Evolutionary conservation across 2,113 vertebrate genomes (phyloP).

Genomic region (Mungos mungo): DNA sequence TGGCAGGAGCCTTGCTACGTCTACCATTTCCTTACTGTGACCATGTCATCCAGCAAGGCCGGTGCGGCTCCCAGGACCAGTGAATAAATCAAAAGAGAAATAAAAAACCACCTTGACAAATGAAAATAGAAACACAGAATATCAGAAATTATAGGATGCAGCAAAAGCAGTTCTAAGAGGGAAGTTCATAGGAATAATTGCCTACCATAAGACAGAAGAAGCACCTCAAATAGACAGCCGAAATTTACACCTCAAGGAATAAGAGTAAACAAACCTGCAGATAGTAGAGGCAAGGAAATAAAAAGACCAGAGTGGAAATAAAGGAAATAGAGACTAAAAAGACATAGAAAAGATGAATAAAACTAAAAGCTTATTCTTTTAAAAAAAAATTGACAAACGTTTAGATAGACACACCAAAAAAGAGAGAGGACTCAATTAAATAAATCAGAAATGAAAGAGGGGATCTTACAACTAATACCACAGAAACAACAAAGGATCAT

Average conservation of each 20-base stretch:
- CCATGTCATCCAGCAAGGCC: too few species aligned
- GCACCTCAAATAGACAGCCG: neutral
- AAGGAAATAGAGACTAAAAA: neutral
- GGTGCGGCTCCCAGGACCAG: neutral
- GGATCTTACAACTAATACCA: neutral
- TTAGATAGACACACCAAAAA: neutral
- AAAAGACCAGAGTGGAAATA: neutral
- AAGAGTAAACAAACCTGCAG: neutral
- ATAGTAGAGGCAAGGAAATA: neutral
- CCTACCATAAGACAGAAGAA: neutral
- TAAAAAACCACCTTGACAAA: neutral
- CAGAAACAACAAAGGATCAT: neutral
- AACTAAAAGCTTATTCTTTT: neutral
- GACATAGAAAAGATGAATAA: neutral
- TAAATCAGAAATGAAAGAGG: neutral
- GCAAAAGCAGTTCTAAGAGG: neutral
- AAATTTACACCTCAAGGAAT: neutral
- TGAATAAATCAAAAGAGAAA: neutral
- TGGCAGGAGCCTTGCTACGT: too few species aligned
- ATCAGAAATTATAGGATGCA: neutral
- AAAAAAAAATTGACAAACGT: neutral
- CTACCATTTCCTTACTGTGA: too few species aligned
- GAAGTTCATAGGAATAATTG: neutral
- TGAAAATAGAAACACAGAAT: neutral
- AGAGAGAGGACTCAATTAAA: neutral